Evolutionary conservation across 2,113 vertebrate genomes (phyloP), one percentile per base, ranked within the genome.

Genomic region (Acanthisitta chloris): DNA sequence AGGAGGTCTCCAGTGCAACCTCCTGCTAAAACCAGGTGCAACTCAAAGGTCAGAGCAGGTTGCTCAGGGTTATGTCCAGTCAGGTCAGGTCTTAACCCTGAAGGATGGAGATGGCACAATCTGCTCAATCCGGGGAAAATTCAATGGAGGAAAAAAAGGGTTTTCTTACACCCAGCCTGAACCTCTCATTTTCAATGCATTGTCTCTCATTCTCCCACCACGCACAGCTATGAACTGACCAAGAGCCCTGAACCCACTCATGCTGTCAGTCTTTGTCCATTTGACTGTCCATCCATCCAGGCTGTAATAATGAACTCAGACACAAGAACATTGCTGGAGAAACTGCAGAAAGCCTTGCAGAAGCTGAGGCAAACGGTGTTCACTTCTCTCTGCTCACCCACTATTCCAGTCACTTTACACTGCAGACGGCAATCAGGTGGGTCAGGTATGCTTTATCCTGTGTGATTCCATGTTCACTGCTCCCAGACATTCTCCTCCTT

Each of bases 141-240:
- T n/a, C n/a, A n/a, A n/a, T n/a, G 2, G 2, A 10, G 29, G 1
- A 2, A 3, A 4, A 4, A 3, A 45, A 17, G 4, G 2, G 45
- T 29, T 61, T 72, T 71, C 43, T 67, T 16, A 33, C 18, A 46
- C 2, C 17, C 48, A 42, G 54, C 17, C 29, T 29, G 25, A 77
- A 46, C 16, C 28, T 42, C 19, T 48, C 19, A 6, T n/a, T 78
- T 61, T 73, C 49, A 79, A 36, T 6, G 3, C 12, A 17, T 4
- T 36, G 6, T 15, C 17, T 70, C 33, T 42, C 42, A 36, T 48
- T 62, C 26, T 58, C 7, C 29, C 12, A 58, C 38, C 43, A 57
- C 5, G 0, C 16, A 9, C 3, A 14, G 16, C 25, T 48, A 34
- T 4, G 11, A 54, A 43, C 17, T 45, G 18, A 58, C 6, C 6